Evolutionary conservation across 37 sponge, comb jelly and placozoan genomes (phyloP).

Genomic region (Haliclona indistincta): DNA sequence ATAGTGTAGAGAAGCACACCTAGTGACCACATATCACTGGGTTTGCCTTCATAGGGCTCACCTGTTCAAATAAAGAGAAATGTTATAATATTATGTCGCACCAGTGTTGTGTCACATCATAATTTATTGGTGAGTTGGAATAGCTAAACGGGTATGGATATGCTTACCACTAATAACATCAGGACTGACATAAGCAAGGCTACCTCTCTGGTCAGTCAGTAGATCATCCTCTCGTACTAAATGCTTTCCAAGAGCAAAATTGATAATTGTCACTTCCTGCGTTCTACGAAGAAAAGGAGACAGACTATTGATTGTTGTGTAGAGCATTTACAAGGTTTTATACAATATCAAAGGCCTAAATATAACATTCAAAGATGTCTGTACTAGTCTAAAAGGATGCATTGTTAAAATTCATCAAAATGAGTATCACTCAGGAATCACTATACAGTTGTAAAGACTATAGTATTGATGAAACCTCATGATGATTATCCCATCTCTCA

Average conservation of each 20-base stretch:
- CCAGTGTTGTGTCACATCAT: background rate
- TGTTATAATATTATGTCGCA: background rate
- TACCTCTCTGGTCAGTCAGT: constrained; percentile 81
- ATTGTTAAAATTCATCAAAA: too few species aligned
- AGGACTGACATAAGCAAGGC: constrained; percentile 88
- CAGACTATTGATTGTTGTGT: too few species aligned
- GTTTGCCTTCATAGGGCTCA: constrained; percentile 76
- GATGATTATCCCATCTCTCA: too few species aligned
- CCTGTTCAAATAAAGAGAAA: constrained; percentile 35
- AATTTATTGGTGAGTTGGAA: background rate
- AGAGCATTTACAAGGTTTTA: too few species aligned
- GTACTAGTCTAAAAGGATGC: too few species aligned
- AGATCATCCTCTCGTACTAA: constrained; percentile 57
- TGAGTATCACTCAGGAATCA: too few species aligned
- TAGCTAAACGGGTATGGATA: background rate
- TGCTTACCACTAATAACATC: constrained; percentile 87
- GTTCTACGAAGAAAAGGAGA: constrained; percentile 23
- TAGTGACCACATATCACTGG: constrained; percentile 91
- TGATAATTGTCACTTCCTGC: constrained; percentile 49
- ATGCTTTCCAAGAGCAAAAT: constrained; percentile 83
- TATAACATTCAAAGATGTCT: too few species aligned
- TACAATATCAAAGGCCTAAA: too few species aligned
- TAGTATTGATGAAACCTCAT: too few species aligned
- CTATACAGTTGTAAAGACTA: too few species aligned
- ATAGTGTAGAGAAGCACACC: constrained; percentile 86